Percentiles rank a stretch among this genome's conserved stretches.
These are phyloP conservation scores for Plebejus argus DNA, from an alignment of 2,888 invertebrate species.

Conservation along the genomic window DNA sequence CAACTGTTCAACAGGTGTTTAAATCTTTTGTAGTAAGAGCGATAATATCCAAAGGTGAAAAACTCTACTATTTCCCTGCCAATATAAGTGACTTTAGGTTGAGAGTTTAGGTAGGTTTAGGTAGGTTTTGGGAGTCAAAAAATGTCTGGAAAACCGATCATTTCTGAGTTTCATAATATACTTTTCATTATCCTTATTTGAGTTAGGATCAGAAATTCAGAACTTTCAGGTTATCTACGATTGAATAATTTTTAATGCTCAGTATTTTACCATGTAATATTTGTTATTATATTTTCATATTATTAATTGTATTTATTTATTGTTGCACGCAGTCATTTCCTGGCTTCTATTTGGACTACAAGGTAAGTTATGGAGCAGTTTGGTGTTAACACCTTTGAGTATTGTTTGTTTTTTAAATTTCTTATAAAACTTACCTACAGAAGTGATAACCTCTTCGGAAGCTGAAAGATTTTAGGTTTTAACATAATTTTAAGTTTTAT, in stretches of 20 bases:
- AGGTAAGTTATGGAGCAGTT: constrained; percentile 62
- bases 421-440: too few species aligned
- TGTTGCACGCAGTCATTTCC: constrained; percentile 77
- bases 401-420: background rate
- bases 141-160: background rate
- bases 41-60: too few species aligned
- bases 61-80: too few species aligned
- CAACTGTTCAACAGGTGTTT: too few species aligned
- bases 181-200: too few species aligned
- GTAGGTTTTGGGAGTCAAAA: background rate
- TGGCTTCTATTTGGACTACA: constrained; percentile 73
- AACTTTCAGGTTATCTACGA: too few species aligned
- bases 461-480: too few species aligned
- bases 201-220: too few species aligned
- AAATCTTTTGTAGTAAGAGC: too few species aligned
- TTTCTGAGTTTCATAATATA: background rate
- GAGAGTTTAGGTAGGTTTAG: background rate
- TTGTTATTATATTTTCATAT: constrained; percentile 13
- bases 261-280: background rate
- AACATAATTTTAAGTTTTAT: too few species aligned
- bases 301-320: constrained; percentile 49
- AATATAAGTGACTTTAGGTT: too few species aligned
- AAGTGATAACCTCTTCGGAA: background rate
- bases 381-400: background rate
- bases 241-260: background rate